These are phyloP conservation scores for Acropternis orthonyx DNA, from an alignment of 2,797 vertebrate species.

Conservation along the genomic window DNA sequence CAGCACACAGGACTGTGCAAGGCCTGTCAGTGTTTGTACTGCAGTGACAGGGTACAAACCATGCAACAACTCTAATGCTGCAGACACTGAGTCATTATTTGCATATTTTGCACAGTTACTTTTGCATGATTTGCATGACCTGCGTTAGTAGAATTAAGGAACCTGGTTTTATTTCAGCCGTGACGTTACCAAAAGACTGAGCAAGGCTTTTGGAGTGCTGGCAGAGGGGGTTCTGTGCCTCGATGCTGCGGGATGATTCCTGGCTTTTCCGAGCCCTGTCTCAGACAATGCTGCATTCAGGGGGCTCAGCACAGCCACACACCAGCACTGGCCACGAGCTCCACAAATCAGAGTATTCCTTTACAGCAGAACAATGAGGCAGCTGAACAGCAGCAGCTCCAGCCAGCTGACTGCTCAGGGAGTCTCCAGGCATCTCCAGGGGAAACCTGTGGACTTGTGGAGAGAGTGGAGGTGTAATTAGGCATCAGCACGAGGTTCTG, in stretches of 20 bases:
- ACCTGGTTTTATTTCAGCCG: neutral
- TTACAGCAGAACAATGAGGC: constrained; percentile 38
- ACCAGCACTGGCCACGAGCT: neutral
- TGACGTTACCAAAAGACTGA: rapidly evolving
- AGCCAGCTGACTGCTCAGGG: constrained; percentile 9
- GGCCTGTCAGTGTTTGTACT: neutral
- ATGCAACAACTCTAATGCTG: neutral
- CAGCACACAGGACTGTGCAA: neutral
- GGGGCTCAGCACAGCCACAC: neutral
- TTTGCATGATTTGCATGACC: neutral
- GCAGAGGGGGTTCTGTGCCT: neutral
- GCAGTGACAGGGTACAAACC: neutral
- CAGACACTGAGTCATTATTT: neutral
- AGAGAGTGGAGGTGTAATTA: neutral
- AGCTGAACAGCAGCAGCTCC: constrained; percentile 2
- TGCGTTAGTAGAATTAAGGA: neutral
- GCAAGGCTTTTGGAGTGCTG: neutral
- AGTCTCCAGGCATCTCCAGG: neutral
- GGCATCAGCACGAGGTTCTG: neutral
- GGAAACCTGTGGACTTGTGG: neutral
- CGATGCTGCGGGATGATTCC: neutral
- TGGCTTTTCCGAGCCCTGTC: neutral
- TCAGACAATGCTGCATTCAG: constrained; percentile 47
- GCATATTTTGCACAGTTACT: neutral
- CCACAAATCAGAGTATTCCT: constrained; percentile 36